These are phyloP conservation scores for Serranus cabrilla DNA, from an alignment of 2,797 vertebrate species.

Conservation along the genomic window DNA sequence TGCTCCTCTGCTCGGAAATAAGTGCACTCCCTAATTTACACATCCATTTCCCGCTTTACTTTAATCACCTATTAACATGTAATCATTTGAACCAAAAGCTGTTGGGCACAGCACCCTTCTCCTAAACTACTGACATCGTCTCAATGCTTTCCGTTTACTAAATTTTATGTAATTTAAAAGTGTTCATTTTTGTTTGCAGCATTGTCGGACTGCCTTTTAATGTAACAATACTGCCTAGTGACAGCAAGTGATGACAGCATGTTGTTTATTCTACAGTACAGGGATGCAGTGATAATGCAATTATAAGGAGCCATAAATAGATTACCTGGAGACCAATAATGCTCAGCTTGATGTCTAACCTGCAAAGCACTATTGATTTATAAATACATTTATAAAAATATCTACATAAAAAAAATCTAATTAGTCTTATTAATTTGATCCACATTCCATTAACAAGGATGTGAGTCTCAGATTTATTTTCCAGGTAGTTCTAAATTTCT, in stretches of 20 bases:
- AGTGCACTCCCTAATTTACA: rapidly evolving
- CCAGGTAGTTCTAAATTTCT: not conserved
- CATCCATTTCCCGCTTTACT: rapidly evolving
- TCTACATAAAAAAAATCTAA: not conserved
- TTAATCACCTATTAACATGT: not conserved
- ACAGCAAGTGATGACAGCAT: conserved; percentile 49
- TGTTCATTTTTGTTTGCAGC: not conserved
- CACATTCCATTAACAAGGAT: not conserved
- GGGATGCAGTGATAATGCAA: conserved; percentile 36
- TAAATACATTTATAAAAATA: no score
- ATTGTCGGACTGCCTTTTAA: not conserved
- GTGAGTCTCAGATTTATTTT: not conserved
- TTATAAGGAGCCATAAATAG: conserved; percentile 28
- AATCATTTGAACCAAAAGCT: not conserved
- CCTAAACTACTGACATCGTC: rapidly evolving
- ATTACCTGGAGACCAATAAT: not conserved
- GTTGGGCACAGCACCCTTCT: rapidly evolving
- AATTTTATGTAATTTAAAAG: not conserved
- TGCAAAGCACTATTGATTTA: not conserved
- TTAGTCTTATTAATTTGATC: not conserved
- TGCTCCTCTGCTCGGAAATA: not conserved
- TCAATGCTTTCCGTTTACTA: rapidly evolving
- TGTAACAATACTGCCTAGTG: conserved; percentile 44
- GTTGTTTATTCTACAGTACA: conserved; percentile 48
- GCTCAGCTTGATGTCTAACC: not conserved